Evolutionary conservation across 2,888 invertebrate species (phyloP), one percentile per base, ranked within the genome.

Genomic region (Macropis europaea): DNA sequence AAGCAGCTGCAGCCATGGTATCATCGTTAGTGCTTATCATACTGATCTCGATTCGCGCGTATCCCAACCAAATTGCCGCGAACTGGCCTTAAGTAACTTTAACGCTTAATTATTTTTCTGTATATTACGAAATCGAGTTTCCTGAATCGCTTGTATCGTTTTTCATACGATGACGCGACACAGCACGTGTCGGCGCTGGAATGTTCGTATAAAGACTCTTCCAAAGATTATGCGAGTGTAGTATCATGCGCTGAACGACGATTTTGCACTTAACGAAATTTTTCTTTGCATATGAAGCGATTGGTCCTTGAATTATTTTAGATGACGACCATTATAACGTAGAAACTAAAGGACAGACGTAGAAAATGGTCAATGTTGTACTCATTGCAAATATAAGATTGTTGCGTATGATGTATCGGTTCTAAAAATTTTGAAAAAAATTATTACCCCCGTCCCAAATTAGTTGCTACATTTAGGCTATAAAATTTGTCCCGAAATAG

Each of bases 221-320:
- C 40, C 36, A 30, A 43, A 54, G 64, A 63, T 59, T 69, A 36
- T 11, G 24, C 26, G 75, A 73, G 60, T 15, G n/a, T n/a, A n/a
- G n/a, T n/a, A n/a, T n/a, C 9, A 24, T 9, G 13, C 9, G 9
- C 36, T 50, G 36, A 50, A 38, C 48, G 13, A 47, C 42, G 60
- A 63, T 75, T 38, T 30, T 24, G 40, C 54, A 42, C 53, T 67
- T 67, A 63, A 71, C 66, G 60, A 60, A 71, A 56, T 62, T 71
- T 74, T 71, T 59, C 54, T 50, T 13, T 48, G 28, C 40, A 19
- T 53, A 24, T 43, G 43, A 43, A 24, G 43, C 42, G 28, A 66
- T 45, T 61, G 36, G 48, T 19, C 30, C 48, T 19, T 19, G 30
- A 19, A 17, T 17, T 15, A 28, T 32, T 19, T 48, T 13, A 30